Evolutionary conservation across 2,888 invertebrate genomes (phyloP).

Genomic region (Euphydryas editha): DNA sequence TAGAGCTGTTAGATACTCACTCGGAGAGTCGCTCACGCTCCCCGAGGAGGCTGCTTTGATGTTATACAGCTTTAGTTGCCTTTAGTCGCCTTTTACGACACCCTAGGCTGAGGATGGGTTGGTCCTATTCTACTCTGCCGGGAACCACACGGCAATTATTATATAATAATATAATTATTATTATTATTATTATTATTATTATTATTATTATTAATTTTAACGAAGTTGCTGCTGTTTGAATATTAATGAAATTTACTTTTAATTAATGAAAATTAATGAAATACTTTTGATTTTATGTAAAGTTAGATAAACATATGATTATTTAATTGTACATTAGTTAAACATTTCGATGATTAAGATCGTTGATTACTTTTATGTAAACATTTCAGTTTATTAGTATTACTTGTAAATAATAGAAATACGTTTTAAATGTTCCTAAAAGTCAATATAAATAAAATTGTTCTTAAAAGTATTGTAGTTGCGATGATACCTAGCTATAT

Average conservation of each 20-base stretch:
- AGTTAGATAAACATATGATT: background rate
- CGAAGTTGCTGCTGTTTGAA: background rate
- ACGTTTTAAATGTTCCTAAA: background rate
- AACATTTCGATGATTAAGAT: background rate
- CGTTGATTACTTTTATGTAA: background rate
- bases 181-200: background rate
- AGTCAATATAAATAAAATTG: background rate
- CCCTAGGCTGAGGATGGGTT: too few relatives aligned
- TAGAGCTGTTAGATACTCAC: too few relatives aligned
- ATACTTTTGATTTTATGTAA: background rate
- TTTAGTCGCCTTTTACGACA: too few relatives aligned
- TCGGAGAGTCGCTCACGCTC: too few relatives aligned
- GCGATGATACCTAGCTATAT: conserved; percentile 18
- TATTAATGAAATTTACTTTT: background rate
- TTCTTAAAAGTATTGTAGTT: background rate
- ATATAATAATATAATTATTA: too few relatives aligned
- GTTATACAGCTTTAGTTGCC: too few relatives aligned
- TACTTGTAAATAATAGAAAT: background rate
- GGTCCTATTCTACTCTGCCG: too few relatives aligned
- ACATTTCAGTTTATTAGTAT: background rate
- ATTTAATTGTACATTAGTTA: background rate
- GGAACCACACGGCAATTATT: too few relatives aligned
- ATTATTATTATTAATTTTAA: background rate
- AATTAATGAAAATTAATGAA: too few relatives aligned
- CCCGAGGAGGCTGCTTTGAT: too few relatives aligned